Conservation (phyloP, 2,797 vertebrate species). For the Mionectes olivaceus region DNA sequence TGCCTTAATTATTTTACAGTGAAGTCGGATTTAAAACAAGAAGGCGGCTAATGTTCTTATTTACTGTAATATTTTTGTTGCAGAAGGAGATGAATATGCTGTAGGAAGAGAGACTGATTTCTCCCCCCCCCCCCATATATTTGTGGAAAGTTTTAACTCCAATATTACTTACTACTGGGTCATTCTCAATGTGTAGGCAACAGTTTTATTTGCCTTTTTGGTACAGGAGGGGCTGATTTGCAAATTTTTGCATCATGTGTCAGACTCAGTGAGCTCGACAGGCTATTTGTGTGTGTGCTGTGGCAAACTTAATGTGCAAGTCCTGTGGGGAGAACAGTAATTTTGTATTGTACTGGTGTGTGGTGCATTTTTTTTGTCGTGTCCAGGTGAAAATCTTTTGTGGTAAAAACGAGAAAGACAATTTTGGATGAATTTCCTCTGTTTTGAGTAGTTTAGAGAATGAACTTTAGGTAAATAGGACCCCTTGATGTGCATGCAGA, state of each 20-base stretch:
- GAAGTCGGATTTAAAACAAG: not conserved
- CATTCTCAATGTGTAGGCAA: not conserved
- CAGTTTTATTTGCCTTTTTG: not conserved
- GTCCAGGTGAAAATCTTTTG: not conserved
- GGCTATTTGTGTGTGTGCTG: not conserved
- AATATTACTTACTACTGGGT: not conserved
- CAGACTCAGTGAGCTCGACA: rapidly evolving
- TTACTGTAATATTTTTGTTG: not conserved
- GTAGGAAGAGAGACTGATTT: not conserved
- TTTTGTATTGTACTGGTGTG: rapidly evolving
- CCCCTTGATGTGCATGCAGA: not conserved
- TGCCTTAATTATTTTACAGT: not conserved
- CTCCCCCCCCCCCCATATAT: not conserved
- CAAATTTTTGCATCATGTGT: not conserved
- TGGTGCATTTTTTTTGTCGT: not conserved
- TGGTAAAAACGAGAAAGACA: not conserved
- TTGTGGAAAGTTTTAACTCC: not conserved
- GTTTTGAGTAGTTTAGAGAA: not conserved
- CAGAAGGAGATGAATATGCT: not conserved
- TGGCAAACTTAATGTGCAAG: not conserved
- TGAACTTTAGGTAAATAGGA: not conserved
- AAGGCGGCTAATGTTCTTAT: not conserved
- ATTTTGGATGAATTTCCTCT: not conserved
- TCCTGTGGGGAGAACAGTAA: not conserved
- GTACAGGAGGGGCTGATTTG: not conserved